Evolutionary conservation across 1,140 invertebrate genomes (phyloP), one percentile per base, ranked within the genome.

Genomic region (Meloidogyne floridensis): DNA sequence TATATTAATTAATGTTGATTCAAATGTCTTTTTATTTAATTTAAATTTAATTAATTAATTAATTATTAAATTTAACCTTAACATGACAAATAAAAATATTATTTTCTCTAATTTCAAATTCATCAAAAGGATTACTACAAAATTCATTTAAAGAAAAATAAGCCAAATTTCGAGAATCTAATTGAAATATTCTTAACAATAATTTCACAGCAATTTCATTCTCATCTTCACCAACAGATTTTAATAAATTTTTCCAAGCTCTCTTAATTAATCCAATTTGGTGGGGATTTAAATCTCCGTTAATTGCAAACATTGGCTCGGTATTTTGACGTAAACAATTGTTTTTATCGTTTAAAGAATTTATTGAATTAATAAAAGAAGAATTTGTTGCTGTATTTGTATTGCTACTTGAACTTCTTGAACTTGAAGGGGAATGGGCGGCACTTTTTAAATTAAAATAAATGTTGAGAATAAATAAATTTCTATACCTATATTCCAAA

Each of bases 231-330:
- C 82, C 79, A 2, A 80, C 51, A 11, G 74, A 59, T 81, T 86
- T 86, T 80, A 86, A 80, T 7, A 87, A 71, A 81, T 78, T 42
- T 75, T 87, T 86, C 85, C 85, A 86, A 15, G 54, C 84, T 10
- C 86, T 51, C 51, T 87, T 88, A 15, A 86, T 81, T 11, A 80
- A 72, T 5, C 71, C 53, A 32, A 86, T 83, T 81, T 86, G 85
- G 5, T 88, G 84, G 2, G 86, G 85, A 56, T 80, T 87, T 47
- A 86, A 72, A 73, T 86, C 85, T 7, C 85, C 85, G 72, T 77
- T 85, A 43, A 86, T 86, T 72, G 86, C 75, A 72, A 86, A 86
- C 74, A 84, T 87, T 47, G 85, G 85, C 74, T 86, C 85, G 13
- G 85, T 80, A 42, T 80, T 83, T 81, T 87, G 84, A 47, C 84